Evolutionary conservation across 2,113 vertebrate genomes (phyloP).

Genomic region (Erythrocercus mccallii): DNA sequence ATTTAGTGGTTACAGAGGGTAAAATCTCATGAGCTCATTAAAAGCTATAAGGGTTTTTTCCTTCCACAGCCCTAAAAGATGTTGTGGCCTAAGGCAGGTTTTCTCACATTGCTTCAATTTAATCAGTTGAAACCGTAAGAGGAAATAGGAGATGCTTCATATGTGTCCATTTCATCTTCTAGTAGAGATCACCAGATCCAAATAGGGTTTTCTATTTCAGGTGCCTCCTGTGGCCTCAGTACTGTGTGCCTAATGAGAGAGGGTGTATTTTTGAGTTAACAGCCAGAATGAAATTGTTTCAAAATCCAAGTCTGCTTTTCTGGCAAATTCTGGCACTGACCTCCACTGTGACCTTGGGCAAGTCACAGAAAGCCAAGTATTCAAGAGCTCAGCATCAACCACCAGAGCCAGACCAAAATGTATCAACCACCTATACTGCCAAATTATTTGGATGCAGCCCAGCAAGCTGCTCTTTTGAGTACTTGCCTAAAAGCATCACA

Average conservation of each 20-base stretch:
- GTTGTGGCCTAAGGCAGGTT: conserved; percentile 8
- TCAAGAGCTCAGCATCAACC: background rate
- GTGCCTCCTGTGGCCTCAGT: background rate
- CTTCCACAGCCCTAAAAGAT: conserved; percentile 19
- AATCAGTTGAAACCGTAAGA: conserved; percentile 19
- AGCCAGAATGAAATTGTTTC: background rate
- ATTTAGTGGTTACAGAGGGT: conserved; percentile 57
- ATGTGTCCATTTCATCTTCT: background rate
- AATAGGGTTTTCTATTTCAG: background rate
- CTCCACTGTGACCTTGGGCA: background rate
- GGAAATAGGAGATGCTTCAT: background rate
- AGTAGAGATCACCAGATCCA: background rate
- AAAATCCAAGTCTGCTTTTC: background rate
- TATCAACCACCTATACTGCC: background rate
- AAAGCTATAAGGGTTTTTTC: conserved; percentile 19
- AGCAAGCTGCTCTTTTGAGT: background rate
- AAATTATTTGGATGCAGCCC: background rate
- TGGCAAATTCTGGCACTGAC: background rate
- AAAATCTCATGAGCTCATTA: conserved; percentile 62
- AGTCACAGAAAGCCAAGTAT: background rate
- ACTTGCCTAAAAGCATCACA: background rate
- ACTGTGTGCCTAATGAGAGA: background rate
- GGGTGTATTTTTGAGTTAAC: background rate
- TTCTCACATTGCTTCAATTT: conserved; percentile 27
- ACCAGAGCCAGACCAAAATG: background rate